A percentile compares a stretch with the other conserved stretches of the same genome.
These are phyloP conservation scores for Oreochromis niloticus DNA, from an alignment of 2,113 vertebrate species.

Conservation along the genomic window DNA sequence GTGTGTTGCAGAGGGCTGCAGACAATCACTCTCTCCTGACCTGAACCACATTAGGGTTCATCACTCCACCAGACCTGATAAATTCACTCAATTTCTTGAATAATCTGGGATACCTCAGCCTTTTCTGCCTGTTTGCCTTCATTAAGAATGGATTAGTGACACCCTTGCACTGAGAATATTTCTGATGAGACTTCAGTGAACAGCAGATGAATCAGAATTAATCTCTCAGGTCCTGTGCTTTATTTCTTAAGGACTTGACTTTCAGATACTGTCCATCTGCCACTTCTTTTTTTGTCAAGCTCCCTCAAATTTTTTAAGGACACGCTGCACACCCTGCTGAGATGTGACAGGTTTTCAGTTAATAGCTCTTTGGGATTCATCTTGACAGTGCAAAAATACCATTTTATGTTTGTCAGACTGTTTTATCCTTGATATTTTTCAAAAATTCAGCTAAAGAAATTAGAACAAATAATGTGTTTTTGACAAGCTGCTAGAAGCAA, in stretches of 20 bases:
- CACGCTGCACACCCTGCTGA: neutral
- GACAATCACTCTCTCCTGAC: neutral
- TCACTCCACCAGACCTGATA: neutral
- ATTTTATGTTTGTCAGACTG: neutral
- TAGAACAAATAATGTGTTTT: neutral
- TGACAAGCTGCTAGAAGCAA: neutral
- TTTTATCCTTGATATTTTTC: neutral
- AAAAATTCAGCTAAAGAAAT: neutral
- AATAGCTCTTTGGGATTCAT: neutral
- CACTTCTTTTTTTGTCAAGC: neutral
- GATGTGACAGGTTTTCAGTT: neutral
- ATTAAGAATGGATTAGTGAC: neutral
- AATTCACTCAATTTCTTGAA: neutral
- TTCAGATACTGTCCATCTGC: neutral
- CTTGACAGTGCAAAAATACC: neutral
- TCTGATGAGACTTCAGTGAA: neutral
- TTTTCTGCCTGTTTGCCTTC: neutral
- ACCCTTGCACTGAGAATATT: neutral
- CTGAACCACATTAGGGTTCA: neutral
- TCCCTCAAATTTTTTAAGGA: neutral
- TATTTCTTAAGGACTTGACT: neutral
- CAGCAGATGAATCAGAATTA: neutral
- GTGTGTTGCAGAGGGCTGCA: neutral
- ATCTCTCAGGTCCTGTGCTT: neutral
- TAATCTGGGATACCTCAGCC: neutral